Percentiles rank a stretch among this genome's conserved stretches.
Evolutionary conservation across 2,888 invertebrate species (phyloP).

Genomic region (Hirtodrosophila cameraria): DNA sequence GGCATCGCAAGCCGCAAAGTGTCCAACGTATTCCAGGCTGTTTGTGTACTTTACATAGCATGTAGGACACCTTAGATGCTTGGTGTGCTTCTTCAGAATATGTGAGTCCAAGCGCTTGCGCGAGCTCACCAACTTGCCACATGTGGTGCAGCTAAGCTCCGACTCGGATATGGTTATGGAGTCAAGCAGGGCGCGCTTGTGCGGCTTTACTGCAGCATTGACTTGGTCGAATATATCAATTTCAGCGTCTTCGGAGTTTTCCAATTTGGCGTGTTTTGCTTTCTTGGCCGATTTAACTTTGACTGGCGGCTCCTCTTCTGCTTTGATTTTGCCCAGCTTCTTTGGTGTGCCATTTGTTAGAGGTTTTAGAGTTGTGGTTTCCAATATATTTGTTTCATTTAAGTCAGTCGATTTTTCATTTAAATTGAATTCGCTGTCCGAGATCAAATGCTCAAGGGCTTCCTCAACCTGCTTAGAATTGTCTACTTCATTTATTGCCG

Average conservation of each 20-base stretch:
- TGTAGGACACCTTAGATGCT: constrained; percentile 25
- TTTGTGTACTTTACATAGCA: constrained; percentile 13
- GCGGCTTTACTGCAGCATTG: constrained; percentile 50
- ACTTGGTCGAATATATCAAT: constrained; percentile 39
- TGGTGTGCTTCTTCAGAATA: constrained; percentile 46
- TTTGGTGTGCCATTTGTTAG: constrained; percentile 9
- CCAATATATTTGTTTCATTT: no score
- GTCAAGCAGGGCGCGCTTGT: constrained; percentile 51
- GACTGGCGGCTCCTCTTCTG: not conserved
- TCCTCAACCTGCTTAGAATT: no score
- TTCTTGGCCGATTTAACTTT: constrained; percentile 1
- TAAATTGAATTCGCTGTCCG: no score
- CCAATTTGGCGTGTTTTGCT: not conserved
- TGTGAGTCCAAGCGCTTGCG: constrained; percentile 56
- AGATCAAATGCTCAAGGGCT: no score
- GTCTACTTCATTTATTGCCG: no score
- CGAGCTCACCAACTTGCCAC: constrained; percentile 39
- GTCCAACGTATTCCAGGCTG: constrained; percentile 31
- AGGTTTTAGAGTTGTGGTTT: no score
- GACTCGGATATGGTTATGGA: constrained; percentile 12
- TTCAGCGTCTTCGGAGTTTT: not conserved
- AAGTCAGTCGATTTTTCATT: no score
- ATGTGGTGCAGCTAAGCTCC: constrained; percentile 44
- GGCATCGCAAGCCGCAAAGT: constrained; percentile 41
- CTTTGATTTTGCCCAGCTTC: constrained; percentile 3